phyloP scores from a whole-genome alignment of 2,113 vertebrate species.

The Rhynchomys soricoides region DNA sequence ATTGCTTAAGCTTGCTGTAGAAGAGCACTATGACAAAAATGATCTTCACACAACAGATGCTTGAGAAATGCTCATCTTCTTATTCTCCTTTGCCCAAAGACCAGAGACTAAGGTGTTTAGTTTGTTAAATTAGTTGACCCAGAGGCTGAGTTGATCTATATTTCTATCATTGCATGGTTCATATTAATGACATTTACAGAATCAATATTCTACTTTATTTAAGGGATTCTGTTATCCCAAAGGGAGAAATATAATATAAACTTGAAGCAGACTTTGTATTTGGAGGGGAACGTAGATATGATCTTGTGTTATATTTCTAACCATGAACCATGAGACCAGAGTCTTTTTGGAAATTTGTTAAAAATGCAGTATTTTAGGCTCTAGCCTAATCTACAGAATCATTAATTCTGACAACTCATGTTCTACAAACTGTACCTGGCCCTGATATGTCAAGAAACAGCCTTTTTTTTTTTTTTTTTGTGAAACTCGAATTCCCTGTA shows the following conservation, averaged over 20 bases:
- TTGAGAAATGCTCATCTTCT: not conserved
- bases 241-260: not conserved
- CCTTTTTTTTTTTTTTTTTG: no score
- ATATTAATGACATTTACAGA: not conserved
- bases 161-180: not conserved
- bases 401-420: not conserved
- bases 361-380: not conserved
- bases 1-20: not conserved
- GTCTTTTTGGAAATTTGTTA: not conserved
- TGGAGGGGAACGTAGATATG: not conserved
- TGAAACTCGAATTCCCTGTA: not conserved
- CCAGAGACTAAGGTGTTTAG: not conserved
- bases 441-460: not conserved
- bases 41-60: not conserved
- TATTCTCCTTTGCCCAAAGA: not conserved
- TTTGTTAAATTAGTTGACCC: not conserved
- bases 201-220: constrained; percentile 17
- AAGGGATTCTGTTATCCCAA: not conserved
- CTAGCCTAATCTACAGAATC: not conserved
- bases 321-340: not conserved
- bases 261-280: not conserved
- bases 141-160: not conserved
- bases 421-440: not conserved
- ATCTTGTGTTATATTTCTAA: not conserved
- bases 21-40: not conserved